These are phyloP conservation scores for Phytoseiulus persimilis DNA, from an alignment of 2,888 invertebrate species.

Conservation along the genomic window DNA sequence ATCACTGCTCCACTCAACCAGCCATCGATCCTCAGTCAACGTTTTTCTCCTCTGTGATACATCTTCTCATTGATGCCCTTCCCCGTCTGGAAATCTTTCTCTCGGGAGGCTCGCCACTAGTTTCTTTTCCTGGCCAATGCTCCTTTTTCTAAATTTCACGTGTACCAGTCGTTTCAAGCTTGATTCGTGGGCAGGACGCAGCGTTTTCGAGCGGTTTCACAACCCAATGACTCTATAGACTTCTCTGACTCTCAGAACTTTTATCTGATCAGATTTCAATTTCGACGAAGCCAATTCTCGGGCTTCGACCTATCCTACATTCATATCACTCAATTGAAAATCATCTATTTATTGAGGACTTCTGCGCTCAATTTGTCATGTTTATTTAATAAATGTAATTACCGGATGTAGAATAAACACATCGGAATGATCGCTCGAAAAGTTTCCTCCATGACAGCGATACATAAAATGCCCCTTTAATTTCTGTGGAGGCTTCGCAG, in stretches of 20 bases:
- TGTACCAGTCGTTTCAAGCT: not conserved
- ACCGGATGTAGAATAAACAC: not conserved
- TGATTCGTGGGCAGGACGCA: not conserved
- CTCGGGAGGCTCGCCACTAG: not conserved
- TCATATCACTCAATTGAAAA: not conserved
- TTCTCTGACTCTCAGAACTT: too few relatives aligned
- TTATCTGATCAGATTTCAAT: too few relatives aligned
- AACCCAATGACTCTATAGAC: too few relatives aligned
- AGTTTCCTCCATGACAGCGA: too few relatives aligned
- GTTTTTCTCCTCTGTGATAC: not conserved
- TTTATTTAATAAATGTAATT: not conserved
- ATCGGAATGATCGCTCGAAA: not conserved
- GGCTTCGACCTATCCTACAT: not conserved
- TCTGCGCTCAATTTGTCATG: not conserved
- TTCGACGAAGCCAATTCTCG: too few relatives aligned
- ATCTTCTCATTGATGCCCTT: not conserved
- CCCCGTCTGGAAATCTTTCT: not conserved
- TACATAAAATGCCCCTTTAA: too few relatives aligned
- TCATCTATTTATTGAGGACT: not conserved
- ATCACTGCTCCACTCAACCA: not conserved
- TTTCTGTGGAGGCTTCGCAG: too few relatives aligned
- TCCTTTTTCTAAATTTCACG: not conserved
- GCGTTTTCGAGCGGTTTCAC: not conserved
- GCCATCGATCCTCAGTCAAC: not conserved
- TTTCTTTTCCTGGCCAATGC: not conserved